Conservation (phyloP, 2,113 vertebrate species). For the Fregetta grallaria region DNA sequence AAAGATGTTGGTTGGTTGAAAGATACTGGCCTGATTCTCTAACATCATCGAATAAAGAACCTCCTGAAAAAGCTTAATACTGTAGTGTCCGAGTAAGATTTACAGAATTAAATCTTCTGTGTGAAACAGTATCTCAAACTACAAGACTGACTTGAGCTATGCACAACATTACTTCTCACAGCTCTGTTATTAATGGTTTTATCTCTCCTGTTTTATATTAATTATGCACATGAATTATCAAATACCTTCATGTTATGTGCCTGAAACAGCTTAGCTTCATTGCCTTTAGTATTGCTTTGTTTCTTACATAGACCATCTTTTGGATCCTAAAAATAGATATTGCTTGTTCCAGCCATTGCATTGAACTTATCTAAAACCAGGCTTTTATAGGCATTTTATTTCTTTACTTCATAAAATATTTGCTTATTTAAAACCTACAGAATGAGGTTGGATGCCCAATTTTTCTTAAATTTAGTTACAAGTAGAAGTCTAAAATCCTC, state of each 20-base stretch:
- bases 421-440: background rate
- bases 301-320: background rate
- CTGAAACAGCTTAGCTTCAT: background rate
- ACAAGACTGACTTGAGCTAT: background rate
- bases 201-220: background rate
- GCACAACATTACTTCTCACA: background rate
- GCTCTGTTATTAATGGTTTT: background rate
- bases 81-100: background rate
- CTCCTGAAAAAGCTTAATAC: background rate
- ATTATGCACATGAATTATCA: background rate
- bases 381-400: background rate
- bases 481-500: background rate
- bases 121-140: background rate
- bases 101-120: background rate
- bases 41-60: background rate
- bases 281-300: background rate
- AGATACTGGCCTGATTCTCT: background rate
- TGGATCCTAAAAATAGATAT: background rate
- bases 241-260: background rate
- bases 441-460: background rate
- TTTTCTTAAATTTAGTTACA: background rate
- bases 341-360: background rate
- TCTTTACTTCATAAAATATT: background rate
- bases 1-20: background rate
- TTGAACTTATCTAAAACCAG: background rate